These are phyloP conservation scores for Lepus americanus DNA, from an alignment of 2,113 vertebrate species.

Conservation along the genomic window DNA sequence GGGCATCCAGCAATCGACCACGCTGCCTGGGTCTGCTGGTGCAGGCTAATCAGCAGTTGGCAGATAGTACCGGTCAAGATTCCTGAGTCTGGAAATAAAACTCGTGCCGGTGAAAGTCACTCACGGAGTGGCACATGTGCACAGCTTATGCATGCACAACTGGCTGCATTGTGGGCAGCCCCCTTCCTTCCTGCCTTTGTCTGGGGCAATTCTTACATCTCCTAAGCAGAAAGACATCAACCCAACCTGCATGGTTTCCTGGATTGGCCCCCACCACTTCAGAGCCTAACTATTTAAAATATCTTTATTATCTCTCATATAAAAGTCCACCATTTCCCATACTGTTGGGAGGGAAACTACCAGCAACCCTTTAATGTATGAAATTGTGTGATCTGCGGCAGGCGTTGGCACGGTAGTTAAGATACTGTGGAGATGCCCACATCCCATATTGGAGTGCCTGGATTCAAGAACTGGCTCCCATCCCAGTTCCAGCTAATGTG, in stretches of 20 bases:
- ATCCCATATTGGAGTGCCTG: no score
- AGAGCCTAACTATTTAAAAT: neutral
- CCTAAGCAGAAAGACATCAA: neutral
- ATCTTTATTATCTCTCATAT: neutral
- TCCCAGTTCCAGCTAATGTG: no score
- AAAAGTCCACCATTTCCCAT: neutral
- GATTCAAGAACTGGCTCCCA: no score
- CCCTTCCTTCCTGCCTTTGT: neutral
- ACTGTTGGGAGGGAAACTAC: neutral
- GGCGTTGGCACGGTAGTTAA: no score
- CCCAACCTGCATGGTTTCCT: neutral
- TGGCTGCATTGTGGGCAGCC: rapidly evolving
- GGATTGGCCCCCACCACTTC: neutral
- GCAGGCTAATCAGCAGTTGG: neutral
- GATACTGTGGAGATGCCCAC: no score
- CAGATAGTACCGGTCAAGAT: neutral
- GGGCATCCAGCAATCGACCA: neutral
- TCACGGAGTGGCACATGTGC: neutral
- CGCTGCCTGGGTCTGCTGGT: neutral
- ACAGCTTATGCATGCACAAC: neutral
- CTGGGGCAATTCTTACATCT: neutral
- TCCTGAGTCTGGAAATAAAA: neutral
- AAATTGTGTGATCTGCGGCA: no score
- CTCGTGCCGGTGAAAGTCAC: no score
- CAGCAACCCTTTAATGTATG: neutral